phyloP scores from a whole-genome alignment of 2,797 vertebrate genomes.

The Remorina albescens region DNA sequence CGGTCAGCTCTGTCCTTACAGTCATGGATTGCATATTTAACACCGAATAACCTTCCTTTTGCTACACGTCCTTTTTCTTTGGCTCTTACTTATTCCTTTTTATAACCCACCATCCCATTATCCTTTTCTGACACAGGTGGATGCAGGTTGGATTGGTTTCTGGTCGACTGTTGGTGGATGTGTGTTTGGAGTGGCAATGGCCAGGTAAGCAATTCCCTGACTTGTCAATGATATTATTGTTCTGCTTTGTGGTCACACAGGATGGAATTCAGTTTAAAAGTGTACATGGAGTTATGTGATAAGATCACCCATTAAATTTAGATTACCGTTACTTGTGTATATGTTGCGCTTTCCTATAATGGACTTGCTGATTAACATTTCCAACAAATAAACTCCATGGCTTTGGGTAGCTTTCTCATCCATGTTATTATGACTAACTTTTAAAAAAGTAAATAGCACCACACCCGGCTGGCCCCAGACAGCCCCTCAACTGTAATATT shows the following conservation, averaged over 20 bases:
- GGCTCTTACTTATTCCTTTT: slow-evolving; percentile 18
- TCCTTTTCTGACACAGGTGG: slow-evolving; percentile 85
- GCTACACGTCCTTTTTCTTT: slow-evolving; percentile 1
- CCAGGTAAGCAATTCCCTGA: slow-evolving; percentile 86
- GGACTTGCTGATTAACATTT: slow-evolving; percentile 1
- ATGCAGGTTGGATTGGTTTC: slow-evolving; percentile 99
- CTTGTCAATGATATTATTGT: neutral
- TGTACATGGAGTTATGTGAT: neutral
- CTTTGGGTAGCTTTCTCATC: slow-evolving; percentile 6
- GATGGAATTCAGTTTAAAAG: neutral
- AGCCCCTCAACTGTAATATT: slow-evolving; percentile 16
- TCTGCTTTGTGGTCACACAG: neutral
- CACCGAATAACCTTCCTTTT: slow-evolving; percentile 28
- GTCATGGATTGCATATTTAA: slow-evolving; percentile 39
- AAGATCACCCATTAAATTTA: neutral
- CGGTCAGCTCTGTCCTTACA: slow-evolving; percentile 22
- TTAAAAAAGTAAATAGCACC: neutral
- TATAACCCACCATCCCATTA: neutral
- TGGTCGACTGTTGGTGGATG: slow-evolving; percentile 97
- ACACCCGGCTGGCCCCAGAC: neutral
- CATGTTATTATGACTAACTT: neutral
- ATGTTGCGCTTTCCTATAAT: neutral
- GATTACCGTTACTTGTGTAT: neutral
- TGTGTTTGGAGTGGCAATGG: slow-evolving; percentile 95
- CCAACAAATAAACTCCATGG: slow-evolving; percentile 11